phyloP scores from a whole-genome alignment of 2,797 vertebrate species.

The Lateolabrax maculatus region DNA sequence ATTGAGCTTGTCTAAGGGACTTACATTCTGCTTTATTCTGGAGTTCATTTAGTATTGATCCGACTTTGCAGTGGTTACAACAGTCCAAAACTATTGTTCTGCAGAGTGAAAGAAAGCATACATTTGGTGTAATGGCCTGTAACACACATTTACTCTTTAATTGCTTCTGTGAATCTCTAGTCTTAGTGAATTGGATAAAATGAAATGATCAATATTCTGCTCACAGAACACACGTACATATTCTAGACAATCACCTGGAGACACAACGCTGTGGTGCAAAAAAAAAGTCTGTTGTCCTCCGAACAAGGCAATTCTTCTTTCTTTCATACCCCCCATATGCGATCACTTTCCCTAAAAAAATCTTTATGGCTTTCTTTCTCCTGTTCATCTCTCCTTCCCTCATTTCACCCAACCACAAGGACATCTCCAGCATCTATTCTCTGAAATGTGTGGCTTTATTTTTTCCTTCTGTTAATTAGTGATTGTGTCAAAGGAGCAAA shows the following conservation, averaged over 20 bases:
- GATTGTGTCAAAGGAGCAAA: constrained; percentile 37
- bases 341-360: constrained; percentile 31
- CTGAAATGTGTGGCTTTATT: constrained; percentile 35
- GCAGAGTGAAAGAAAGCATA: constrained; percentile 36
- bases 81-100: constrained; percentile 49
- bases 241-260: constrained; percentile 38
- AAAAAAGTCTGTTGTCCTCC: constrained; percentile 5
- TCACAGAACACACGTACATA: constrained; percentile 47
- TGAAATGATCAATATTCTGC: constrained; percentile 59
- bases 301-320: constrained; percentile 35
- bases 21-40: constrained; percentile 36
- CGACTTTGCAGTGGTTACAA: constrained; percentile 35
- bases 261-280: constrained; percentile 25
- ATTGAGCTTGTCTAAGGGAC: constrained; percentile 24
- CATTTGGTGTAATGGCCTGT: constrained; percentile 42
- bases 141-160: constrained; percentile 49
- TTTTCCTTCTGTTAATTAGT: constrained; percentile 42
- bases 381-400: constrained; percentile 40
- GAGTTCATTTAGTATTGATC: constrained; percentile 66
- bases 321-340: constrained; percentile 27
- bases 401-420: constrained; percentile 35
- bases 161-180: constrained; percentile 46
- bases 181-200: constrained; percentile 46
- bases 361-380: constrained; percentile 28
- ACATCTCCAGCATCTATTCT: constrained; percentile 25